Evolutionary conservation across 2,113 vertebrate species (phyloP), one percentile per base, ranked within the genome.

Genomic region (Aramus guarauna): DNA sequence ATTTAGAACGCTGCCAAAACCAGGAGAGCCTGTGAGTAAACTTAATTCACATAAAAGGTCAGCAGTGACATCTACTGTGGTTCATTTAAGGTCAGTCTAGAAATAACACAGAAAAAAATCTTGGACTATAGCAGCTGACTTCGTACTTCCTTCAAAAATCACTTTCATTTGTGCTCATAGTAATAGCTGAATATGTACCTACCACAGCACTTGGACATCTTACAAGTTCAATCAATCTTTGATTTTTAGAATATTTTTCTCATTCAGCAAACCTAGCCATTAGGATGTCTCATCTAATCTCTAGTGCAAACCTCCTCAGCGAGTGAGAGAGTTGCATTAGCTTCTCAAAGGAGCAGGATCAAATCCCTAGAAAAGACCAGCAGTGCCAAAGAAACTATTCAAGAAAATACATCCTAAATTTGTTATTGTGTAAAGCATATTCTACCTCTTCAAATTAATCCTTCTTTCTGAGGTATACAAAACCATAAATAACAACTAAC

Each of bases 71-170:
- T 75, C 48, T 9, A 36, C 52, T 1, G 11, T 29, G 72, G 52
- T 94, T 60, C 64, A 92, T 30, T 81, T 81, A 91, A 84, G 52
- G 53, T n/a, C 88, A 93, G 37, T 19, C 72, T 86, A 93, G 92
- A 95, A 84, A 75, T 45, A 91, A 64, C 63, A 32, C 1, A 3
- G 23, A 56, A 56, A 48, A 45, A 0, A 3, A 10, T 15, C 72
- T 21, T 72, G 52, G 80, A 58, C 52, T 48, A 5, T 45, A 92
- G 81, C 26, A 89, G 62, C n/a, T 77, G 79, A 30, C 48, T 73
- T 17, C 2, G 9, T 15, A 45, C 12, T 53, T 84, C 68, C 67
- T 80, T 74, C 24, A 59, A 62, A 41, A 76, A 47, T 14, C 7
- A 12, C 50, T 43, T 81, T 37, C 32, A 32, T 21, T 92, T 89